Evolutionary conservation across 2,113 vertebrate species (phyloP).

Genomic region (Sturnira hondurensis): DNA sequence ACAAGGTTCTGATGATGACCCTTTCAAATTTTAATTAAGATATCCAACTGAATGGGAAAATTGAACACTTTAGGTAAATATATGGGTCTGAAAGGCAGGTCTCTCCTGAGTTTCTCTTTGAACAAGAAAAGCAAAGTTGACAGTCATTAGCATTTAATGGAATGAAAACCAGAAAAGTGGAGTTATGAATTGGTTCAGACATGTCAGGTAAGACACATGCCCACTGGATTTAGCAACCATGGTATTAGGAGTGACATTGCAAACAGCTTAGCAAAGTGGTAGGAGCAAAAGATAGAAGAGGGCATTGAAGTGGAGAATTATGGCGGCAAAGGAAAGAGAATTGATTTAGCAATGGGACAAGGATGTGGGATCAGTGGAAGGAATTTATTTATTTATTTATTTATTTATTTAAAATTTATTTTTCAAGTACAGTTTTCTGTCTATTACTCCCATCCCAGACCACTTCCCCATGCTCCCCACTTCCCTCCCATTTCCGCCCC

Average conservation of each 20-base stretch:
- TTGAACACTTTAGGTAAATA: conserved; percentile 26
- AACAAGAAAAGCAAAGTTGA: background rate
- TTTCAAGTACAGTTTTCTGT: no score
- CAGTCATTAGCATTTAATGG: conserved; percentile 64
- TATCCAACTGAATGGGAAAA: conserved; percentile 54
- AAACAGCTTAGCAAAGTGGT: background rate
- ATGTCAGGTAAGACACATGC: conserved; percentile 27
- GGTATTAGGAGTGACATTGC: background rate
- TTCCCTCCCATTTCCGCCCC: no score
- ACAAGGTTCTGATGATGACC: conserved; percentile 3
- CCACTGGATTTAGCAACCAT: background rate
- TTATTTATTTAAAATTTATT: no score
- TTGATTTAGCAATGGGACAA: background rate
- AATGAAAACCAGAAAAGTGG: conserved; percentile 7
- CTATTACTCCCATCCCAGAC: no score
- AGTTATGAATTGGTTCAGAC: conserved; percentile 29
- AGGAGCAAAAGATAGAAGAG: background rate
- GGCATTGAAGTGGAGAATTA: background rate
- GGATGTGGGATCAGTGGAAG: background rate
- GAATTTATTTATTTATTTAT: no score
- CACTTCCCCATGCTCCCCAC: no score
- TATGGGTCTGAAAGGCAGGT: conserved; percentile 14
- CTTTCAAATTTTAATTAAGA: conserved; percentile 60
- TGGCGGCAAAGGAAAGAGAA: background rate
- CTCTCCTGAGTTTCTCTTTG: background rate